Conservation (phyloP, 2,888 invertebrate species). For the Scaptomyza cyrtandrae region DNA sequence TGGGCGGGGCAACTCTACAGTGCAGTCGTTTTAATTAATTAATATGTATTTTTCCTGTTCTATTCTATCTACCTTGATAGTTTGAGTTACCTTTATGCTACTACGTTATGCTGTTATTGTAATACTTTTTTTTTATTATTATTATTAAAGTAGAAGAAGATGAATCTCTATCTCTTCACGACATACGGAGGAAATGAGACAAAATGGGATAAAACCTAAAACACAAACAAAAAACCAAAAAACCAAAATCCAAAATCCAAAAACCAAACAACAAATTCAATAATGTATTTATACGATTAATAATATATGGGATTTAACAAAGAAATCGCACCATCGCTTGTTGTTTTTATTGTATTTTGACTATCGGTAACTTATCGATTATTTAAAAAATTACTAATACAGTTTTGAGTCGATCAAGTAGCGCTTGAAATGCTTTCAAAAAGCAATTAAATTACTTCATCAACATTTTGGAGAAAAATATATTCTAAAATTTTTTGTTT, state of each 20-base stretch:
- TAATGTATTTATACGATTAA: slow-evolving; percentile 77
- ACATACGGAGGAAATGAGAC: slow-evolving; percentile 43
- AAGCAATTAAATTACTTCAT: background rate
- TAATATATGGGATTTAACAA: slow-evolving; percentile 78
- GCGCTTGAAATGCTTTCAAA: background rate
- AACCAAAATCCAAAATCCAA: slow-evolving; percentile 39
- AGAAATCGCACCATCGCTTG: slow-evolving; percentile 7
- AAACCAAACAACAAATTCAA: slow-evolving; percentile 64
- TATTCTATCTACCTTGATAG: slow-evolving; percentile 77
- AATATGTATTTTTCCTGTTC: slow-evolving; percentile 75
- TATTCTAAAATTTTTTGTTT: background rate
- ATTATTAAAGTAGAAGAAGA: slow-evolving; percentile 70
- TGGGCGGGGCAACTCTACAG: slow-evolving; percentile 46
- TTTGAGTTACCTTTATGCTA: slow-evolving; percentile 74
- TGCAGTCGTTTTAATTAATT: slow-evolving; percentile 76
- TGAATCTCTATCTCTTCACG: slow-evolving; percentile 43
- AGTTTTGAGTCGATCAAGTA: slow-evolving; percentile 4
- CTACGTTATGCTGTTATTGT: slow-evolving; percentile 77
- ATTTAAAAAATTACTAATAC: background rate
- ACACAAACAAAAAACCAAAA: slow-evolving; percentile 28
- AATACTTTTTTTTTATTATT: slow-evolving; percentile 75
- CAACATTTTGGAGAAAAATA: background rate
- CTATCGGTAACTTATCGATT: background rate
- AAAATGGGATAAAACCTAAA: slow-evolving; percentile 32
- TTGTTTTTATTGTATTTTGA: background rate